A percentile compares a stretch with the other conserved stretches of the same genome.
phyloP scores from a whole-genome alignment of 30 jellyfish, hydroid and myxozoan species.

The Catostylus mosaicus region DNA sequence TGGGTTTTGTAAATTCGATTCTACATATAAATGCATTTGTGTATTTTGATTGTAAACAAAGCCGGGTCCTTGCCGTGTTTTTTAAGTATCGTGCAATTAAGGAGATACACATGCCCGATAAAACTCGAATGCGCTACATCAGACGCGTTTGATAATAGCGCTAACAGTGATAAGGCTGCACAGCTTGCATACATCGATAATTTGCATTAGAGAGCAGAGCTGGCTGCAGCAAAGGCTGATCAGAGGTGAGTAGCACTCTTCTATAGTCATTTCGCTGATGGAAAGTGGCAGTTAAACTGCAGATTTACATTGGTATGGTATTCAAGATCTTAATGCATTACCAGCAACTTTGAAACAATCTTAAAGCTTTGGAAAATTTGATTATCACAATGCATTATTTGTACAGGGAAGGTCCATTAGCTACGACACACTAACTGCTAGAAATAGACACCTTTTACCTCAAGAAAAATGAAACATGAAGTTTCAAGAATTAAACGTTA shows the following conservation, averaged over 20 bases:
- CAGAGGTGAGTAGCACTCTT: background rate
- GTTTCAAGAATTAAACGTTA: too few relatives aligned
- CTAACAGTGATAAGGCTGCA: background rate
- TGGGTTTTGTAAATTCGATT: conserved; percentile 27
- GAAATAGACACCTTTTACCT: too few relatives aligned
- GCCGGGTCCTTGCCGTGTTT: conserved; percentile 17
- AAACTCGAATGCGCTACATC: background rate
- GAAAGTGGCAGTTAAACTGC: too few relatives aligned
- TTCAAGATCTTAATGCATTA: too few relatives aligned
- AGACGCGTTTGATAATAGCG: background rate
- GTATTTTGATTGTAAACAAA: conserved; percentile 30
- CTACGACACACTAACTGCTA: too few relatives aligned
- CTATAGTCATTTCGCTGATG: background rate
- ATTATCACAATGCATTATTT: too few relatives aligned
- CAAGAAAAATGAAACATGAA: too few relatives aligned
- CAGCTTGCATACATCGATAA: background rate
- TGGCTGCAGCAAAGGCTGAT: background rate
- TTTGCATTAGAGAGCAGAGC: background rate
- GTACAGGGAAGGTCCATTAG: too few relatives aligned
- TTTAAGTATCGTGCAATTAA: background rate
- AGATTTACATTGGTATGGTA: too few relatives aligned
- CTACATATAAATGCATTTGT: conserved; percentile 17
- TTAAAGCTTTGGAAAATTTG: too few relatives aligned
- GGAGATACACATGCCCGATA: background rate
- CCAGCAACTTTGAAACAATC: too few relatives aligned